Conservation (phyloP, 2,888 invertebrate genomes). For the Mesochorus sp. region DNA sequence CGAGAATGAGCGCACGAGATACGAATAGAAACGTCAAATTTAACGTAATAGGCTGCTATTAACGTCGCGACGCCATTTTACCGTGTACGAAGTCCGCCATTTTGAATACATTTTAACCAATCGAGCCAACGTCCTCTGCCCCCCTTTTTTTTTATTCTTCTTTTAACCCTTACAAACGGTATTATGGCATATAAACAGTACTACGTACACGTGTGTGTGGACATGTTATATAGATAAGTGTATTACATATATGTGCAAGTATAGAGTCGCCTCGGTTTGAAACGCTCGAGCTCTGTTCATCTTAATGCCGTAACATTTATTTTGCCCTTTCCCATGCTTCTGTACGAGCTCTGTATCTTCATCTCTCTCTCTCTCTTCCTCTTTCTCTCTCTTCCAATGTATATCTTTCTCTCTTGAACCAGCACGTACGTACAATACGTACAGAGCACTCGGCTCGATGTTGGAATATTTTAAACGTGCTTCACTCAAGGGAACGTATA, state of each 20-base stretch:
- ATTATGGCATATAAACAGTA: constrained; percentile 47
- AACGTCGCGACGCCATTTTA: constrained; percentile 78
- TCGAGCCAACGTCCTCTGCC: constrained; percentile 66
- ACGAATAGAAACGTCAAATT: constrained; percentile 76
- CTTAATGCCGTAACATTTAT: constrained; percentile 80
- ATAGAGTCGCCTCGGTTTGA: constrained; percentile 35
- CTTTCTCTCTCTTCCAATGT: constrained; percentile 1
- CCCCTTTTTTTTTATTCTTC: constrained; percentile 47
- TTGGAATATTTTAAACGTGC: constrained; percentile 79
- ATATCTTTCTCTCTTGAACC: constrained; percentile 11
- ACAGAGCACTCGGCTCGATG: constrained; percentile 65
- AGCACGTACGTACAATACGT: constrained; percentile 27
- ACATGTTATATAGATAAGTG: neutral
- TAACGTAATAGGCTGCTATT: constrained; percentile 71
- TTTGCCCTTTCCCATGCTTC: constrained; percentile 78
- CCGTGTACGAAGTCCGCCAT: constrained; percentile 76
- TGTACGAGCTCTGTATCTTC: constrained; percentile 49
- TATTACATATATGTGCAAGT: constrained; percentile 1
- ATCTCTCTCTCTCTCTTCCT: neutral
- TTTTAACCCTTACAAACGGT: constrained; percentile 24
- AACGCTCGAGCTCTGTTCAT: constrained; percentile 71
- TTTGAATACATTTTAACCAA: constrained; percentile 81
- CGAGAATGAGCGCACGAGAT: constrained; percentile 50
- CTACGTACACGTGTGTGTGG: constrained; percentile 38
- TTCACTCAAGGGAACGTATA: constrained; percentile 76